phyloP scores from a whole-genome alignment of 2,888 invertebrate genomes.

The Griposia aprilina region DNA sequence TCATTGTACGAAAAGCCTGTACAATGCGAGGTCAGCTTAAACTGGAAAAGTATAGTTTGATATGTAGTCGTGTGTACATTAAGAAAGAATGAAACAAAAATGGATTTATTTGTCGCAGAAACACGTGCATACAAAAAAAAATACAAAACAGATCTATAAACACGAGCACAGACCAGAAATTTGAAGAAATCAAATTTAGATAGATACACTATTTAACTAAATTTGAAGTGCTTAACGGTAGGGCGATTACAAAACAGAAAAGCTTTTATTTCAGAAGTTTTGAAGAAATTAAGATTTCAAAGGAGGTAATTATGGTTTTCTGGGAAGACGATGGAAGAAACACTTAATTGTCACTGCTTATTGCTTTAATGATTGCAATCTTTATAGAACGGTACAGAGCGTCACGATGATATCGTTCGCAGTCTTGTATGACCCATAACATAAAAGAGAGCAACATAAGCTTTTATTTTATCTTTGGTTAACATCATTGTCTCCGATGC shows the following conservation, averaged over 20 bases:
- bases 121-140: background rate
- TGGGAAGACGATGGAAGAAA: constrained; percentile 15
- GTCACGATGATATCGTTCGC: constrained; percentile 34
- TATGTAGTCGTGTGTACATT: too few species aligned
- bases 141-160: background rate
- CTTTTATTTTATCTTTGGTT: constrained; percentile 44
- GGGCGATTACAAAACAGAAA: background rate
- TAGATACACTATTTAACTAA: background rate
- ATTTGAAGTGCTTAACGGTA: too few species aligned
- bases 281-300: background rate
- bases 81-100: background rate
- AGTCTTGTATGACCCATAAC: constrained; percentile 31
- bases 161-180: background rate
- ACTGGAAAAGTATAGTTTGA: too few species aligned
- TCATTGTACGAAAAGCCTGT: too few species aligned
- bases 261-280: background rate
- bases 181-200: background rate
- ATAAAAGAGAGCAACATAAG: constrained; percentile 37
- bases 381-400: constrained; percentile 27
- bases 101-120: background rate
- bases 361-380: constrained; percentile 37
- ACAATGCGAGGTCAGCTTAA: too few species aligned
- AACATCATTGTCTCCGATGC: constrained; percentile 42
- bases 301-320: background rate
- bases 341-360: constrained; percentile 22